phyloP scores from a whole-genome alignment of 2,888 invertebrate species.

The Hedychridium roseum region DNA sequence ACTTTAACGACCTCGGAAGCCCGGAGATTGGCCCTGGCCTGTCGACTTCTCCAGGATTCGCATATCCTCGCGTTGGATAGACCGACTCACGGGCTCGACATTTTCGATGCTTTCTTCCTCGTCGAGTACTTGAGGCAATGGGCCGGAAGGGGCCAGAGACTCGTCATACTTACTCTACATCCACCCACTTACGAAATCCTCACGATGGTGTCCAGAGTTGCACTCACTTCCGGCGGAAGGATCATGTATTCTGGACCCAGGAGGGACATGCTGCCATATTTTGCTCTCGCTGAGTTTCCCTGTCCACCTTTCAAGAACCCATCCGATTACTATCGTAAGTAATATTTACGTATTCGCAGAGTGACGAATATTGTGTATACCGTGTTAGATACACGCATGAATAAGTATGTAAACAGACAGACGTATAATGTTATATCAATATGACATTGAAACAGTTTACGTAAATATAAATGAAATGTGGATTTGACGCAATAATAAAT shows the following conservation, averaged over 20 bases:
- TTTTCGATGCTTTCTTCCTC: conserved; percentile 94
- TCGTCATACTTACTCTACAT: conserved; percentile 89
- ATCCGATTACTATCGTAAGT: conserved; percentile 93
- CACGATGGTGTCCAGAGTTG: conserved; percentile 88
- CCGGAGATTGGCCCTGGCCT: conserved; percentile 86
- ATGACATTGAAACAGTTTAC: no score
- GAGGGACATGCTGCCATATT: conserved; percentile 91
- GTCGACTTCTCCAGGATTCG: conserved; percentile 85
- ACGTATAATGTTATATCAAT: no score
- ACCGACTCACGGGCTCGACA: conserved; percentile 89
- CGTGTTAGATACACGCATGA: no score
- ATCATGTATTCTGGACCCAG: conserved; percentile 91
- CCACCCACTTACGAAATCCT: conserved; percentile 96
- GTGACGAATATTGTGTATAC: no score
- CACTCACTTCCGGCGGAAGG: conserved; percentile 87
- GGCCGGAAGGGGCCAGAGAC: conserved; percentile 76
- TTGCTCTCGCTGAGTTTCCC: conserved; percentile 86
- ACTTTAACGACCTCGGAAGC: conserved; percentile 88
- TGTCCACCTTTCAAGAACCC: conserved; percentile 97
- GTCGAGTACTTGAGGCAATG: conserved; percentile 94
- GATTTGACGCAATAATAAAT: no score
- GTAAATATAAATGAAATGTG: no score
- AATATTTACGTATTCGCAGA: no score
- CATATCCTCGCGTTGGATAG: conserved; percentile 89
- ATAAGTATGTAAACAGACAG: no score